phyloP scores from a whole-genome alignment of 1,140 invertebrate species.

The Pemphigus obesinymphae region DNA sequence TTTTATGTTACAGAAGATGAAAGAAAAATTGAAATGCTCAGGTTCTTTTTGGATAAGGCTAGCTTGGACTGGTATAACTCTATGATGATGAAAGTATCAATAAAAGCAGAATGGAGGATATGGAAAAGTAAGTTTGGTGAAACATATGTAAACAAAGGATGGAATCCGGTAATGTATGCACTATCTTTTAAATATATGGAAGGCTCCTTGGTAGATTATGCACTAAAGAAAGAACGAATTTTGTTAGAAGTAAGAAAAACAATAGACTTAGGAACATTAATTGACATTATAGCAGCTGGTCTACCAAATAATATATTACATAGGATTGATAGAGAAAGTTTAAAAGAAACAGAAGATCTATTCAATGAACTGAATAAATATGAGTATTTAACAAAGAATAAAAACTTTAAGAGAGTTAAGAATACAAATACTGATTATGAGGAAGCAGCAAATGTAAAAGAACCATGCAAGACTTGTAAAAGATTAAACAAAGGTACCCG shows the following conservation, averaged over 20 bases:
- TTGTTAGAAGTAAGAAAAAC: conserved; percentile 46
- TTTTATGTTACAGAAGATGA: neutral
- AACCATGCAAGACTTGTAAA: neutral
- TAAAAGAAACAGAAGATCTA: neutral
- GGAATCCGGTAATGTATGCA: conserved; percentile 48
- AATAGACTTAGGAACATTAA: conserved; percentile 46
- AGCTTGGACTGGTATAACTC: conserved; percentile 7
- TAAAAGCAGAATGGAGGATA: conserved; percentile 47
- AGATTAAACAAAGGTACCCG: conserved; percentile 44
- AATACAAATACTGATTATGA: neutral
- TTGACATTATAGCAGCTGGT: conserved; percentile 46
- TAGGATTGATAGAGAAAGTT: conserved; percentile 46
- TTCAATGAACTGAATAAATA: neutral
- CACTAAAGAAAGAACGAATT: conserved; percentile 48
- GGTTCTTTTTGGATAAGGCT: neutral
- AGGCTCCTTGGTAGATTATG: conserved; percentile 49
- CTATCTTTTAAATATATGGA: conserved; percentile 47
- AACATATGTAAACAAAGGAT: conserved; percentile 49
- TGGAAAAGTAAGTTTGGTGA: conserved; percentile 49
- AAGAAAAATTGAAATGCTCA: neutral
- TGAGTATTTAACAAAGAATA: neutral
- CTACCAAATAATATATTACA: conserved; percentile 47
- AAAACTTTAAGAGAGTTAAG: neutral
- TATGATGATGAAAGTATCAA: conserved; percentile 48
- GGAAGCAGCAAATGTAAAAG: neutral